Conservation (phyloP, 2,888 invertebrate species). For the Pheosia tremula region DNA sequence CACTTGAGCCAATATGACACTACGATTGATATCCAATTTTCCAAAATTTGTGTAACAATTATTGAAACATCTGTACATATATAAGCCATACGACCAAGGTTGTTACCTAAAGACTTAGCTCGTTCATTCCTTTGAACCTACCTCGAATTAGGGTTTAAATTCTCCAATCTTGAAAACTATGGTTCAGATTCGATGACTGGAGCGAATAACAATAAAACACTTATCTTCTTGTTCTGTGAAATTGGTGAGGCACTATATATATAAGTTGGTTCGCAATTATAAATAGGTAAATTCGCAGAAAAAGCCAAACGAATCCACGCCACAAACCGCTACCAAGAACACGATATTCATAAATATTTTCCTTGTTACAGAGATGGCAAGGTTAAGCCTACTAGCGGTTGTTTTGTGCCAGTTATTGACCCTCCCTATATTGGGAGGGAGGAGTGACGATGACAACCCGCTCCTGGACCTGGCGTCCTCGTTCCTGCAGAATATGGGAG, state of each 20-base stretch:
- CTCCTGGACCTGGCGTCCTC: conserved; percentile 88
- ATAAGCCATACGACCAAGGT: neutral
- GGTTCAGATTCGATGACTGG: no score
- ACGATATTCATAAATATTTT: neutral
- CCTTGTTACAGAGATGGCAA: conserved; percentile 56
- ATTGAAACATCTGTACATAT: neutral
- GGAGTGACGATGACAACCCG: conserved; percentile 80
- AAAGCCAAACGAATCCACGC: no score
- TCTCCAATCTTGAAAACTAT: no score
- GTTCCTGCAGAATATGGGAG: conserved; percentile 86
- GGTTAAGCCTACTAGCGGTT: conserved; percentile 45
- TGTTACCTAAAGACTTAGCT: neutral
- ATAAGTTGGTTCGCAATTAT: no score
- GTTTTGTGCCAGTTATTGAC: conserved; percentile 52
- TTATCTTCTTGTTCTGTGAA: no score
- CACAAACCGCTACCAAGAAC: neutral
- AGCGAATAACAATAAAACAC: no score
- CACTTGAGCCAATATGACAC: neutral
- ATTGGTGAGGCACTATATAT: no score
- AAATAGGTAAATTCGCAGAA: no score
- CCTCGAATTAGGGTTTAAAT: no score
- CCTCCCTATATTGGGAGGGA: conserved; percentile 56
- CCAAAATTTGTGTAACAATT: neutral
- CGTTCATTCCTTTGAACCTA: no score
- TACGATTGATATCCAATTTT: neutral